A percentile compares a stretch with the other conserved stretches of the same genome.
These are phyloP conservation scores for Odontocolon sp. DNA, from an alignment of 2,888 invertebrate species.

Conservation along the genomic window DNA sequence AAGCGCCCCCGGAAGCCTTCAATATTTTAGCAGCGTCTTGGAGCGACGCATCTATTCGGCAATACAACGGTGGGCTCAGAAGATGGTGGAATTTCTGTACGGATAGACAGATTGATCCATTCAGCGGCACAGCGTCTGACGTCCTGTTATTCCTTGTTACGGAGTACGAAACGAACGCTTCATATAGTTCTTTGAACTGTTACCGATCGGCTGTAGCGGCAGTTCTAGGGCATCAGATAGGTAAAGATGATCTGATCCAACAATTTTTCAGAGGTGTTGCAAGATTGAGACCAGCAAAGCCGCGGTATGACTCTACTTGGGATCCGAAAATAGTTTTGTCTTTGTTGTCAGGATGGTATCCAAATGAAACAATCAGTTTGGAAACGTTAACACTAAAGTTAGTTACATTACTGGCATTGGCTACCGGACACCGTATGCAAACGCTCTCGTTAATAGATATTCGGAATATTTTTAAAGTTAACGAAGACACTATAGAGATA, in stretches of 20 bases:
- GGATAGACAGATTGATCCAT: background rate
- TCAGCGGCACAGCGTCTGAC: background rate
- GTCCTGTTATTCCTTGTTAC: conserved; percentile 2
- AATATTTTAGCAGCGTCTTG: conserved; percentile 31
- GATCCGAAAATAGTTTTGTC: conserved; percentile 36
- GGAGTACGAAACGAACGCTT: conserved; percentile 25
- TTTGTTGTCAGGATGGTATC: conserved; percentile 20
- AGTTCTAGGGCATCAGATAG: conserved; percentile 56
- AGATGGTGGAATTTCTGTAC: conserved; percentile 30
- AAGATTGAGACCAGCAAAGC: conserved; percentile 56
- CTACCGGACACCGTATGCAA: conserved; percentile 43
- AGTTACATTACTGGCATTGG: conserved; percentile 41
- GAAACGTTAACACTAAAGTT: conserved; percentile 31
- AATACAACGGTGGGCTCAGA: conserved; percentile 26
- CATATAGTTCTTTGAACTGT: conserved; percentile 64
- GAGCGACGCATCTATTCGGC: conserved; percentile 19
- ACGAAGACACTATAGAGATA: conserved; percentile 54
- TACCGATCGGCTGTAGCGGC: conserved; percentile 65
- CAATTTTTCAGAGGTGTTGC: conserved; percentile 64
- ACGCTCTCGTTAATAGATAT: conserved; percentile 50
- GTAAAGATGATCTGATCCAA: conserved; percentile 54
- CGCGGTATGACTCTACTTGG: conserved; percentile 53
- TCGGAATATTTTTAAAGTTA: conserved; percentile 31
- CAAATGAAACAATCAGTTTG: conserved; percentile 29
- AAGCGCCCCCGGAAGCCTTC: conserved; percentile 7